phyloP scores from a whole-genome alignment of 2,797 vertebrate genomes.

The Sebastes taczanowskii region DNA sequence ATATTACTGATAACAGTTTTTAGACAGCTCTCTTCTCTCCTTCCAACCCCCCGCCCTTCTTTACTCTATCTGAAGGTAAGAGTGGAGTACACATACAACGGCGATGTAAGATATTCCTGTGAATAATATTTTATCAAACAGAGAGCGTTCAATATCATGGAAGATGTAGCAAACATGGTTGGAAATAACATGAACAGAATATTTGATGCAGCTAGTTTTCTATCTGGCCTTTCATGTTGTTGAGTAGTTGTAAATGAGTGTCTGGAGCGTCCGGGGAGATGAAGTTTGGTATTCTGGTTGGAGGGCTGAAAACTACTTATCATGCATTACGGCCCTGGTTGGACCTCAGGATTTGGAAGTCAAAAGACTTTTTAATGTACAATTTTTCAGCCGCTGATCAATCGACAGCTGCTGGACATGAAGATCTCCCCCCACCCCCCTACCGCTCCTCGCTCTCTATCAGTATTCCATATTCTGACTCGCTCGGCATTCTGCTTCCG shows the following conservation, averaged over 20 bases:
- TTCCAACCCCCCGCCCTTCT: conserved; percentile 1
- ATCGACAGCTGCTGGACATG: conserved; percentile 80
- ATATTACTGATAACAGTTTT: conserved; percentile 8
- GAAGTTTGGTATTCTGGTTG: conserved; percentile 80
- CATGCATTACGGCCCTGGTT: conserved; percentile 81
- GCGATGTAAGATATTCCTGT: conserved; percentile 56
- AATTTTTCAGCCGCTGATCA: conserved; percentile 83
- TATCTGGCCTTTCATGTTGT: conserved; percentile 81
- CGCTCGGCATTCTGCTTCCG: conserved; percentile 71
- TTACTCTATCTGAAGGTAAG: conserved; percentile 61
- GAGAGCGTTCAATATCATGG: conserved; percentile 64
- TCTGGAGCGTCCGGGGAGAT: conserved; percentile 74
- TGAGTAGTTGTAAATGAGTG: conserved; percentile 82
- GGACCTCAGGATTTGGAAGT: conserved; percentile 84
- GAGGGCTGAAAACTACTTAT: conserved; percentile 82
- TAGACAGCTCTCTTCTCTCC: conserved; percentile 5
- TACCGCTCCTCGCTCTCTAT: conserved; percentile 12
- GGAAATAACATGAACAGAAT: conserved; percentile 77
- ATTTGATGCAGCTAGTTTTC: conserved; percentile 78
- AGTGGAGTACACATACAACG: conserved; percentile 42
- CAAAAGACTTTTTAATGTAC: conserved; percentile 83
- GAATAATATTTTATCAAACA: conserved; percentile 74
- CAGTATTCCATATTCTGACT: conserved; percentile 69
- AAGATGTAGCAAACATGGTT: conserved; percentile 75
- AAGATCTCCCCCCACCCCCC: conserved; percentile 49